A percentile compares a stretch with the other conserved stretches of the same genome.
Evolutionary conservation across 2,888 invertebrate species (phyloP).

Genomic region (Tanytarsus gracilentus): DNA sequence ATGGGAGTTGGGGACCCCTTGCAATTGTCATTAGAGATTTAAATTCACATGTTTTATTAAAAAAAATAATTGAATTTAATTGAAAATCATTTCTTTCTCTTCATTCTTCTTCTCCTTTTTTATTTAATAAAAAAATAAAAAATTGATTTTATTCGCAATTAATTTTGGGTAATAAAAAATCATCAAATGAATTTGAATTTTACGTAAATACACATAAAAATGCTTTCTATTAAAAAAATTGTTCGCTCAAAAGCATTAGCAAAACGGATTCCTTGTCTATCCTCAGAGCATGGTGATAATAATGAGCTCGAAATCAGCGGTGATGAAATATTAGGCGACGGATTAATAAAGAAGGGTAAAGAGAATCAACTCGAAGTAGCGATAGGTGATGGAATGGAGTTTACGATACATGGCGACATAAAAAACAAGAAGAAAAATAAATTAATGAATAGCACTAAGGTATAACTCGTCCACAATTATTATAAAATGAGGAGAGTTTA

Average conservation of each 20-base stretch:
- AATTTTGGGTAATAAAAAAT: conserved; percentile 16
- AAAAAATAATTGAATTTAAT: background rate
- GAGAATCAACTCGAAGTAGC: conserved; percentile 85
- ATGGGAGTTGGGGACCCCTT: too few relatives aligned
- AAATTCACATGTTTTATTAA: too few relatives aligned
- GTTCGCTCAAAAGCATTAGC: conserved; percentile 42
- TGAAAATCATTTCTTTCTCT: conserved; percentile 21
- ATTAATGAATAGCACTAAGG: conserved; percentile 69
- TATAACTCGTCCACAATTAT: conserved; percentile 32
- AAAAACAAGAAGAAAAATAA: conserved; percentile 75
- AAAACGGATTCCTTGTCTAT: conserved; percentile 53
- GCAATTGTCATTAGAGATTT: too few relatives aligned
- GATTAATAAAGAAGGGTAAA: conserved; percentile 77
- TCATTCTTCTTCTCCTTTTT: conserved; percentile 22
- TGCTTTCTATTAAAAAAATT: background rate
- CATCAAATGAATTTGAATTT: conserved; percentile 20
- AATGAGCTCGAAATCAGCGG: conserved; percentile 55
- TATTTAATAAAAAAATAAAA: background rate
- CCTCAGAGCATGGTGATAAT: conserved; percentile 54
- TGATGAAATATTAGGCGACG: conserved; percentile 69
- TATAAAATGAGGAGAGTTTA: background rate
- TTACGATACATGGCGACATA: conserved; percentile 84
- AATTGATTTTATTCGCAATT: background rate
- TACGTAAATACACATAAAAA: conserved; percentile 20
- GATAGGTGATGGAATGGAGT: conserved; percentile 88